These are phyloP conservation scores for Mixornis gularis DNA, from an alignment of 2,113 vertebrate genomes.

Conservation along the genomic window DNA sequence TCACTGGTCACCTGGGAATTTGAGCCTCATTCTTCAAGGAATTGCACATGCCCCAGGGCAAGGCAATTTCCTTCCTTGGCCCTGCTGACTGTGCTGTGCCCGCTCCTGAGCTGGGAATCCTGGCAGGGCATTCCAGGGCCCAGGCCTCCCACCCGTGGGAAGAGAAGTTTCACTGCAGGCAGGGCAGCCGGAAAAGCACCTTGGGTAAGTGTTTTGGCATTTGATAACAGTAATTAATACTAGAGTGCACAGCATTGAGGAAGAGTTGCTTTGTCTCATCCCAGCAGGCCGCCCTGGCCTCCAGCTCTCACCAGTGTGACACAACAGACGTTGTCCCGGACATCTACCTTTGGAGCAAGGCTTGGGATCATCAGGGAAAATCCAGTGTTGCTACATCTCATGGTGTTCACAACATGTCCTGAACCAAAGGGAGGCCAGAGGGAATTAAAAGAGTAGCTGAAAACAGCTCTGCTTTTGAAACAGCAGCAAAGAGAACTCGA, in stretches of 20 bases:
- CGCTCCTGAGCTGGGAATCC: not conserved
- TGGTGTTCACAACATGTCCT: not conserved
- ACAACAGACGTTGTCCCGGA: rapidly evolving
- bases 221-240: not conserved
- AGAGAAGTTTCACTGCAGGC: not conserved
- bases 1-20: not conserved
- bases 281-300: not conserved
- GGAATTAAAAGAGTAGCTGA: not conserved
- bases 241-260: not conserved
- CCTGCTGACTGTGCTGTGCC: not conserved
- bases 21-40: not conserved
- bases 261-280: not conserved
- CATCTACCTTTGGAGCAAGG: not conserved
- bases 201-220: not conserved
- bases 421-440: not conserved
- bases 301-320: not conserved
- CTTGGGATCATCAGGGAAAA: not conserved
- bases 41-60: not conserved
- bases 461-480: not conserved
- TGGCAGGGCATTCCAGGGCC: rapidly evolving
- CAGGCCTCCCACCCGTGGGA: not conserved
- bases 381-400: not conserved
- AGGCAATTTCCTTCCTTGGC: not conserved
- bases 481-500: rapidly evolving
- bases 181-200: not conserved